phyloP scores from a whole-genome alignment of 2,888 invertebrate species.

The Stenolophus ochropezus region DNA sequence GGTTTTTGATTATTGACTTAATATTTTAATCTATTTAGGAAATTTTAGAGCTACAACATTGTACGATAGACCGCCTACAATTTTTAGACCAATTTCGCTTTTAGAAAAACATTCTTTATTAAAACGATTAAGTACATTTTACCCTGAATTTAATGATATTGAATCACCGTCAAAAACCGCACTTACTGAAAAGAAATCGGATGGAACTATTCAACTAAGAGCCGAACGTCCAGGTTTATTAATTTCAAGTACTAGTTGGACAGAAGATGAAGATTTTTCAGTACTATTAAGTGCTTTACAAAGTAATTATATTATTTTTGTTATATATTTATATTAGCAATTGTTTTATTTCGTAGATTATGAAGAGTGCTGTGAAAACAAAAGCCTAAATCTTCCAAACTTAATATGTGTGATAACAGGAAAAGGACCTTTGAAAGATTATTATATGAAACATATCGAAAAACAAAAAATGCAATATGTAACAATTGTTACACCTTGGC shows the following conservation, averaged over 20 bases:
- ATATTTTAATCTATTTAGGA: background rate
- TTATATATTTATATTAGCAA: background rate
- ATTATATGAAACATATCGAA: constrained; percentile 83
- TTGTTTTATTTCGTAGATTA: constrained; percentile 77
- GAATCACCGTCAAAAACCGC: constrained; percentile 74
- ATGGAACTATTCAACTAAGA: constrained; percentile 75
- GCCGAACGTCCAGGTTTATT: constrained; percentile 86
- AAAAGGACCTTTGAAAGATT: constrained; percentile 93
- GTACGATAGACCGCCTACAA: constrained; percentile 92
- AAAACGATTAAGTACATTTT: constrained; percentile 78
- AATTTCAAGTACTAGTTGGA: constrained; percentile 99
- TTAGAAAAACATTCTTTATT: constrained; percentile 85
- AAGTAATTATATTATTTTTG: constrained; percentile 73
- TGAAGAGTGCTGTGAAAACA: constrained; percentile 76
- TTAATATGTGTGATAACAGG: constrained; percentile 97
- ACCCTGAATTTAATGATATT: constrained; percentile 75
- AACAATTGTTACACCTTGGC: constrained; percentile 91
- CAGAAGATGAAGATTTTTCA: constrained; percentile 96
- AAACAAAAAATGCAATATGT: constrained; percentile 83
- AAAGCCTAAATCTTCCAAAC: constrained; percentile 77
- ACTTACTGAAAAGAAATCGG: constrained; percentile 78
- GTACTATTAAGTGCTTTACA: constrained; percentile 87
- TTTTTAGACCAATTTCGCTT: constrained; percentile 83
- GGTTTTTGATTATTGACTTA: constrained; percentile 64
- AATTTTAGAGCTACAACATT: constrained; percentile 85